These are phyloP conservation scores for Terebella lapidaria DNA, from an alignment of 2,888 invertebrate genomes.

Conservation along the genomic window DNA sequence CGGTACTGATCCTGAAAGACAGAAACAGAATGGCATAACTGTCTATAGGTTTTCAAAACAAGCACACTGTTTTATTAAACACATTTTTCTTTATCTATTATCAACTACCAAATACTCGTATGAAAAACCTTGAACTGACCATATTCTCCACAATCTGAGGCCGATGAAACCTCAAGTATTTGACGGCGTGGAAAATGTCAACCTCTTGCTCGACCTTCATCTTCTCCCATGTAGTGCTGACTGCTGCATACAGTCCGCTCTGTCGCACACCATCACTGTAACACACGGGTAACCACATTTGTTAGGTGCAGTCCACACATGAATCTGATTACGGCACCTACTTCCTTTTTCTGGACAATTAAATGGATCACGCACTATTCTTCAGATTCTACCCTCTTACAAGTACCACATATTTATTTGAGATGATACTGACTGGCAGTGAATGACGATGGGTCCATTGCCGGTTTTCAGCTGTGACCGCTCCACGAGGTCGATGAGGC, in stretches of 20 bases:
- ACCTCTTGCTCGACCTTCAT: constrained; percentile 49
- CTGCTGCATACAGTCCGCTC: constrained; percentile 23
- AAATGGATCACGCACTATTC: no score
- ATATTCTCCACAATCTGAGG: constrained; percentile 38
- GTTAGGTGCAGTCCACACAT: no score
- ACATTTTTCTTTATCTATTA: not conserved
- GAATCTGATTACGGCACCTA: not conserved
- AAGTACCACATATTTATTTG: no score
- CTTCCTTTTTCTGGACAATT: constrained; percentile 6
- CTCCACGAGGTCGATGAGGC: constrained; percentile 23
- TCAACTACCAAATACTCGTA: not conserved
- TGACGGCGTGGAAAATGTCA: constrained; percentile 48
- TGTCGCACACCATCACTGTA: constrained; percentile 24
- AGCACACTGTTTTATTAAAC: constrained; percentile 4
- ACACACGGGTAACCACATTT: not conserved
- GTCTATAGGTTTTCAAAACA: constrained; percentile 1
- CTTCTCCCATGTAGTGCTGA: constrained; percentile 33
- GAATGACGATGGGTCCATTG: constrained; percentile 24
- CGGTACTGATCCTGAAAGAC: constrained; percentile 54
- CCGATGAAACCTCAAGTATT: constrained; percentile 44
- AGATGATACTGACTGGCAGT: constrained; percentile 27
- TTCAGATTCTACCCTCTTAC: no score
- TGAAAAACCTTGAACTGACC: constrained; percentile 22
- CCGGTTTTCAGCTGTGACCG: constrained; percentile 24
- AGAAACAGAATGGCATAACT: constrained; percentile 2